Evolutionary conservation across 2,113 vertebrate species (phyloP).

Genomic region (Phoenicopterus ruber): DNA sequence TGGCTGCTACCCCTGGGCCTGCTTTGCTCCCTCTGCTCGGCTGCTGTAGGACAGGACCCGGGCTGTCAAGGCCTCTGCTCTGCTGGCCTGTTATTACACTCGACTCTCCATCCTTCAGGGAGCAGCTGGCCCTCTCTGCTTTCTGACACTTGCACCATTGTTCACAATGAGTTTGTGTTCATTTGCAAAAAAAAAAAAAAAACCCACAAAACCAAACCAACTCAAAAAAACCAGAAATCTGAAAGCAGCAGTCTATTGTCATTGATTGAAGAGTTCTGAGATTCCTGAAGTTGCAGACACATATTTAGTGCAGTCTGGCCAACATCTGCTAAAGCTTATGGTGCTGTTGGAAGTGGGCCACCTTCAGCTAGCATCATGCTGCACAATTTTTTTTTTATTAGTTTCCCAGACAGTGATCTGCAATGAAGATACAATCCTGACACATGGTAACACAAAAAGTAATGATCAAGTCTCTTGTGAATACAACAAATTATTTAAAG

Average conservation of each 20-base stretch:
- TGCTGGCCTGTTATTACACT: background rate
- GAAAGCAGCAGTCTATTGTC: background rate
- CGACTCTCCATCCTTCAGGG: background rate
- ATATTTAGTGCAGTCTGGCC: background rate
- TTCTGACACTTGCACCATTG: background rate
- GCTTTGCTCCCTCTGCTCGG: background rate
- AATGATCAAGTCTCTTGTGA: background rate
- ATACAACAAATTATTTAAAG: background rate
- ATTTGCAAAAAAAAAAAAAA: background rate
- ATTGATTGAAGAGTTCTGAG: background rate
- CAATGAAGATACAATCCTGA: background rate
- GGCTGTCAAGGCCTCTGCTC: background rate
- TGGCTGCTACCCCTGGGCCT: background rate
- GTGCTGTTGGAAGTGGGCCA: background rate
- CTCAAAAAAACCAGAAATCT: background rate
- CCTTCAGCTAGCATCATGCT: background rate
- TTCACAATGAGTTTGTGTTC: background rate
- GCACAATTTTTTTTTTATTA: background rate
- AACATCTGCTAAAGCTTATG: slow-evolving; percentile 19
- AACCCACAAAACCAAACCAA: too few relatives aligned
- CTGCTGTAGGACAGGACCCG: background rate
- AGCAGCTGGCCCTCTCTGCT: background rate
- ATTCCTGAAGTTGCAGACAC: background rate
- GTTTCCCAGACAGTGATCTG: background rate
- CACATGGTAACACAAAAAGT: background rate